Base-by-base conservation (phyloP, 1,140 invertebrate genomes). In the Polypedilum vanderplanki region DNA sequence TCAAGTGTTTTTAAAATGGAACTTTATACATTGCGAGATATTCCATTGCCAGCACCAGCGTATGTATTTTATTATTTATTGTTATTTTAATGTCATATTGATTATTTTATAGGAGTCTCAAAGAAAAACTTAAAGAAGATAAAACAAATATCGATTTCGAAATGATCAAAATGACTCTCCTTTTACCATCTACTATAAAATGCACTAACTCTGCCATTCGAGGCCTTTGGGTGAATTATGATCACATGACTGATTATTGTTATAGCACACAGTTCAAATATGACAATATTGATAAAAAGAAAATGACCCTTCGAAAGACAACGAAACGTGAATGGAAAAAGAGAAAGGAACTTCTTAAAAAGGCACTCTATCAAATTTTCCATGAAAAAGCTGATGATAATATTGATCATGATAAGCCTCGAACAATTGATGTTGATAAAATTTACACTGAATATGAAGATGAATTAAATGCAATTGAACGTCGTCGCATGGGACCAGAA, bases 191-290 rank as follows among this genome's bases (percentile, higher is more conserved):
- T 12, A 83, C 85, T 8, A 78, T 88, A 0, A 80, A 84, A 70
- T 84, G 87, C 20, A 85, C 86, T 70, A 83, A 83, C 40, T 84
- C 86, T 40, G 87, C 87, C 0, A 79, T 90, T 18, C 82, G 89
- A 65, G 85, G 83, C 7, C 81, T 90, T 67, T 88, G 88, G 84
- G 75, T 87, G 5, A 85, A 84, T 75, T 89, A 88, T 77, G 88
- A 90, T 77, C 87, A 89, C 79, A 85, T 85, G 18, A 86, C 83
- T 76, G 84, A 86, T 75, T 80, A 81, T 9, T 83, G 83, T 77
- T 77, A 76, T 2, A 84, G 83, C 15, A n/a, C 20, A 20, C 10
- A 10, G 17, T 46, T 46, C 7, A 40, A 41, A 10, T 20, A 74
- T 18, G 74, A 74, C 7, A 8, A 74, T 5, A 20, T 22, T n/a